Conservation (phyloP, 2,797 vertebrate species). For the Lithobates sylvaticus region DNA sequence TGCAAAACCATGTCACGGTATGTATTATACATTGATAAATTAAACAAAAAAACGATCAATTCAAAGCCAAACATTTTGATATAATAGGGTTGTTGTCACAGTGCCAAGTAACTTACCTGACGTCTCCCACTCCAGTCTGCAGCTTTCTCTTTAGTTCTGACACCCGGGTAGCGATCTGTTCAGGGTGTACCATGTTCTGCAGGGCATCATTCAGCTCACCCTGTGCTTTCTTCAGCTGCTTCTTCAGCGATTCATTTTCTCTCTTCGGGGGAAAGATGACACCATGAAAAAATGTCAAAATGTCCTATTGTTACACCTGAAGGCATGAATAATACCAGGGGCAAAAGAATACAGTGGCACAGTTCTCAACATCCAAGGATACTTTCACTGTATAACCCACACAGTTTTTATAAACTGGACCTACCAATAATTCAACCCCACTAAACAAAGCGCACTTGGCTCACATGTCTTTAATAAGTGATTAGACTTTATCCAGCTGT, state of each 20-base stretch:
- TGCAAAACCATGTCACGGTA: too few relatives aligned
- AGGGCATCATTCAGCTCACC: slow-evolving; percentile 74
- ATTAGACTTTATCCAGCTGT: too few relatives aligned
- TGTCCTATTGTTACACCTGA: background rate
- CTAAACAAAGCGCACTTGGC: too few relatives aligned
- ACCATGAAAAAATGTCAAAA: too few relatives aligned
- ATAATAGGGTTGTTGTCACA: background rate
- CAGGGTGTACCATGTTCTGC: slow-evolving; percentile 74
- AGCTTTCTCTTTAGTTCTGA: slow-evolving; percentile 75
- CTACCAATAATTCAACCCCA: too few relatives aligned
- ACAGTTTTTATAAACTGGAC: too few relatives aligned
- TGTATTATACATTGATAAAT: too few relatives aligned
- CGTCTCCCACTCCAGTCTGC: slow-evolving; percentile 72
- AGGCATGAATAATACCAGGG: background rate
- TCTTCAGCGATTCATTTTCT: slow-evolving; percentile 78
- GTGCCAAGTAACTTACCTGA: slow-evolving; percentile 70
- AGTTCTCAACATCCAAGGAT: background rate
- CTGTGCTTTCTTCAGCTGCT: slow-evolving; percentile 78
- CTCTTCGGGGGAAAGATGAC: slow-evolving; percentile 70
- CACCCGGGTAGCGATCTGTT: slow-evolving; percentile 74
- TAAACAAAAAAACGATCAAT: too few relatives aligned
- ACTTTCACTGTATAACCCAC: background rate
- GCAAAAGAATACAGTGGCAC: background rate
- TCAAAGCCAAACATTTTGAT: background rate
- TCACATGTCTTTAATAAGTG: too few relatives aligned